Conservation (phyloP, 92 coral and sea anemone genomes). For the Zoanthus sociatus region DNA sequence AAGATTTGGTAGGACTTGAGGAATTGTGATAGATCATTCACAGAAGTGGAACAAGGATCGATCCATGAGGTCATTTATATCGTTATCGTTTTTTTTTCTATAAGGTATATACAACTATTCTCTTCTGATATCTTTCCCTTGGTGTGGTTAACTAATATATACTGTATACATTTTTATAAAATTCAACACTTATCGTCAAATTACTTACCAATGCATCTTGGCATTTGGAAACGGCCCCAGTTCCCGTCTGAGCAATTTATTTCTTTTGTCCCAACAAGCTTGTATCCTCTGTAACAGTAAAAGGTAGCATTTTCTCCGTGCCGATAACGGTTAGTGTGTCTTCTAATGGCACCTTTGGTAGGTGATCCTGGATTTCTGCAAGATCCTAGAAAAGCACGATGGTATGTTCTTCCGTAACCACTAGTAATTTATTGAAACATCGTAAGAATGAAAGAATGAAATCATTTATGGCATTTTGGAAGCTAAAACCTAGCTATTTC, state of each 20-base stretch:
- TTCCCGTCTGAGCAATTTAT: slow-evolving; percentile 11
- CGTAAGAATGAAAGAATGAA: too few relatives aligned
- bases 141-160: too few relatives aligned
- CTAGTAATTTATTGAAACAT: neutral
- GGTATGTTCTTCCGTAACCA: neutral
- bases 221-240: neutral
- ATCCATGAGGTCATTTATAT: too few relatives aligned
- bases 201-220: neutral
- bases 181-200: neutral
- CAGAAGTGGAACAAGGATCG: too few relatives aligned
- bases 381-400: neutral
- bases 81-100: too few relatives aligned
- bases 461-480: too few relatives aligned
- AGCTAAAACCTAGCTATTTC: too few relatives aligned
- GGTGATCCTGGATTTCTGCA: slow-evolving; percentile 10
- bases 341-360: neutral
- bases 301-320: neutral
- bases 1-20: too few relatives aligned
- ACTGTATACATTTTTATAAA: too few relatives aligned
- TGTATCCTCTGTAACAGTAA: slow-evolving; percentile 1
- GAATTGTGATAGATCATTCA: too few relatives aligned
- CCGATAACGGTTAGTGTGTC: neutral
- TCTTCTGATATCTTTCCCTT: too few relatives aligned
- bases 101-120: too few relatives aligned
- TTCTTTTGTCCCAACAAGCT: neutral